Conservation (phyloP, 2,113 vertebrate genomes). For the Pelodiscus sinensis region DNA sequence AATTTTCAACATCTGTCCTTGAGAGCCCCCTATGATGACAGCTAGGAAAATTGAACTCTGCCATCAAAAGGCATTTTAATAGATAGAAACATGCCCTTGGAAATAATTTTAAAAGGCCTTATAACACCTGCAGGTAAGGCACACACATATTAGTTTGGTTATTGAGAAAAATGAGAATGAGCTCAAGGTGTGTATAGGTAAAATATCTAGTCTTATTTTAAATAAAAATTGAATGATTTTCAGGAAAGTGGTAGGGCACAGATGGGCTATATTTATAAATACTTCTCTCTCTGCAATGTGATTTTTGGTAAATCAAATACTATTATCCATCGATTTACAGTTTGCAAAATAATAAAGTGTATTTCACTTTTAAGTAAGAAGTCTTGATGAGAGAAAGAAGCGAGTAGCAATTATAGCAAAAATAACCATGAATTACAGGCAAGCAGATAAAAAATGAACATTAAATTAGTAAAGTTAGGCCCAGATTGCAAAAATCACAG, state of each 20-base stretch:
- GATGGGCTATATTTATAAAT: constrained; percentile 3
- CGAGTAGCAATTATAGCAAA: not conserved
- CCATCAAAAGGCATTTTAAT: constrained; percentile 45
- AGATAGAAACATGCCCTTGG: not conserved
- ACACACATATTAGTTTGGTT: not conserved
- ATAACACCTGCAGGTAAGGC: not conserved
- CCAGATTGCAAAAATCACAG: not conserved
- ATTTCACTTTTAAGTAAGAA: not conserved
- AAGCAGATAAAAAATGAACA: not conserved
- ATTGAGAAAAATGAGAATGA: not conserved
- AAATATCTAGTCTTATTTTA: not conserved
- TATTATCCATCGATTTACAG: not conserved
- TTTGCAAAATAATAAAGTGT: not conserved
- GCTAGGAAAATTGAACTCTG: constrained; percentile 48
- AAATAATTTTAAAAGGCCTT: constrained; percentile 20
- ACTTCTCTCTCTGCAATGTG: not conserved
- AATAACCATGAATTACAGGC: not conserved
- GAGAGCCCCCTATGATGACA: constrained; percentile 1
- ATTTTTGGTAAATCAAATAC: not conserved
- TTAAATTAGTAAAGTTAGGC: not conserved
- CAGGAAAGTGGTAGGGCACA: not conserved
- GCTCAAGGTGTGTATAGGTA: not conserved
- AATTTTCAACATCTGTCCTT: constrained; percentile 26
- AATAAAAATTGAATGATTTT: not conserved
- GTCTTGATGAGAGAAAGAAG: not conserved